These are phyloP conservation scores for Rotaria macrura DNA, from an alignment of 2,888 invertebrate genomes.

Conservation along the genomic window DNA sequence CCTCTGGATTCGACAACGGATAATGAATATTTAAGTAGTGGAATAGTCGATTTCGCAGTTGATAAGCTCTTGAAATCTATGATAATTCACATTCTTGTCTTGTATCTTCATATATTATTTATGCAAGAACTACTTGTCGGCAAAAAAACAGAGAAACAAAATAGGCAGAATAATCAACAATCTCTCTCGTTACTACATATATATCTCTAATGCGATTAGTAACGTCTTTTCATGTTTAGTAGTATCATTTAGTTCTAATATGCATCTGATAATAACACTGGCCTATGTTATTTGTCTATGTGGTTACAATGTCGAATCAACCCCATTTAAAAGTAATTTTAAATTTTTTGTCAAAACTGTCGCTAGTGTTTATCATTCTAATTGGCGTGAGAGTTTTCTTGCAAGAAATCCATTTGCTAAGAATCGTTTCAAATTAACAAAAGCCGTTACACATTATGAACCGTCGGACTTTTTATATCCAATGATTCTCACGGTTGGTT, in stretches of 20 bases:
- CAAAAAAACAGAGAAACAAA: not conserved
- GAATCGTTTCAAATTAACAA: constrained; percentile 22
- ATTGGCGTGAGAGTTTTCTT: not conserved
- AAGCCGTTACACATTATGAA: not conserved
- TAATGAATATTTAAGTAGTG: too few relatives aligned
- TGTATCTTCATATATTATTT: not conserved
- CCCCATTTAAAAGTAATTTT: not conserved
- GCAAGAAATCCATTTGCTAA: not conserved
- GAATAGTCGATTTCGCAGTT: not conserved
- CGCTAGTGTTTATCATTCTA: not conserved
- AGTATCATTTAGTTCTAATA: not conserved
- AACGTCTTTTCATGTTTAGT: too few relatives aligned
- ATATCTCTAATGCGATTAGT: not conserved
- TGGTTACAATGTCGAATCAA: not conserved
- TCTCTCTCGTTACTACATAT: not conserved
- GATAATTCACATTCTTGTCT: not conserved
- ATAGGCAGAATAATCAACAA: not conserved
- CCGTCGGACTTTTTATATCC: not conserved
- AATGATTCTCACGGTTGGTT: not conserved
- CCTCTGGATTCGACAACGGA: too few relatives aligned
- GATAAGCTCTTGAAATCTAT: not conserved
- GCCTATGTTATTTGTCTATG: not conserved
- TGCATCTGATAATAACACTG: not conserved
- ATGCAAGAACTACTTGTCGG: not conserved
- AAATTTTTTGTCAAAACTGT: not conserved